Evolutionary conservation across 2,888 invertebrate genomes (phyloP).

Genomic region (Rotaria socialis): DNA sequence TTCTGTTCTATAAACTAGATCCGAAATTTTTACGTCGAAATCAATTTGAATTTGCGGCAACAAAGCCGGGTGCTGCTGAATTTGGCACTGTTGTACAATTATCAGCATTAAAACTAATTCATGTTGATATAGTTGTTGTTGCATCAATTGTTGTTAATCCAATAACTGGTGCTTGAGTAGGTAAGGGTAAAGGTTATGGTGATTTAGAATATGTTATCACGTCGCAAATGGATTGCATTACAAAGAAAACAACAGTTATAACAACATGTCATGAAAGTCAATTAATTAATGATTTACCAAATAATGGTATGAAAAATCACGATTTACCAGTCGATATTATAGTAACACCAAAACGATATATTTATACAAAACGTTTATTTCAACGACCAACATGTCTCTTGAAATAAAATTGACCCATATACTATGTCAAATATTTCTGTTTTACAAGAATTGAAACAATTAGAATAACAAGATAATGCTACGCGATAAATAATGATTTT

Average conservation of each 20-base stretch:
- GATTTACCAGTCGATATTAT: constrained; percentile 43
- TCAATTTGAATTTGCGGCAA: constrained; percentile 29
- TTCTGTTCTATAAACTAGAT: constrained; percentile 28
- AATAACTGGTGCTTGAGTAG: constrained; percentile 41
- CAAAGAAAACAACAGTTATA: background rate
- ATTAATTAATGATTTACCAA: constrained; percentile 34
- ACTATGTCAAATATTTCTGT: background rate
- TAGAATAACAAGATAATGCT: constrained; percentile 12
- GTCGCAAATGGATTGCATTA: constrained; percentile 34
- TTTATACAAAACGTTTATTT: constrained; percentile 26
- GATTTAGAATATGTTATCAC: constrained; percentile 43
- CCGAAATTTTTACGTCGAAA: background rate
- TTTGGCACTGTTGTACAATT: constrained; percentile 35
- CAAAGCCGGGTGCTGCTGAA: constrained; percentile 42
- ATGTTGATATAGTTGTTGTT: constrained; percentile 42
- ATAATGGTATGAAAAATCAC: constrained; percentile 13
- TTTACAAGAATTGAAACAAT: constrained; percentile 16
- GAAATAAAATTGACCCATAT: constrained; percentile 33
- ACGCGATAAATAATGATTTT: background rate
- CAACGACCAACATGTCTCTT: constrained; percentile 33
- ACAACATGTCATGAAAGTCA: constrained; percentile 45
- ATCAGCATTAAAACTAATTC: constrained; percentile 14
- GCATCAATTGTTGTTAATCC: constrained; percentile 44
- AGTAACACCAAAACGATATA: constrained; percentile 42
- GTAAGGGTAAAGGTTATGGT: constrained; percentile 43